Evolutionary conservation across 2,113 vertebrate genomes (phyloP).

Genomic region (Dinomys branickii): DNA sequence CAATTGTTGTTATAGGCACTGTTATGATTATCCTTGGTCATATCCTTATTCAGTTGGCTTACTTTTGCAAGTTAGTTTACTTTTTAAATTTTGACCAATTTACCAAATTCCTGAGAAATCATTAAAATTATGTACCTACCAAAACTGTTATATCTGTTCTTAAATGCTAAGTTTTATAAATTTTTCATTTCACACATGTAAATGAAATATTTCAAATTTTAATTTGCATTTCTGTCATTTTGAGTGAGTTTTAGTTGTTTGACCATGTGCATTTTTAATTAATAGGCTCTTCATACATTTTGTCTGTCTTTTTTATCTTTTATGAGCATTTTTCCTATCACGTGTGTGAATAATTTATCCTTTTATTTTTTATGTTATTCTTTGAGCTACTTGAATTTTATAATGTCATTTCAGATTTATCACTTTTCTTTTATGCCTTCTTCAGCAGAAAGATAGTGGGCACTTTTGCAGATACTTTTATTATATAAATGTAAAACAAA

Average conservation of each 20-base stretch:
- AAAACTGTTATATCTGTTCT: neutral
- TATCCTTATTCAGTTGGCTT: neutral
- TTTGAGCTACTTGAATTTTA: neutral
- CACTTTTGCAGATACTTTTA: neutral
- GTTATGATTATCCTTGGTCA: neutral
- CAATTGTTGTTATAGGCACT: neutral
- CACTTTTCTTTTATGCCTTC: neutral
- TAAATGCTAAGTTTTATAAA: neutral
- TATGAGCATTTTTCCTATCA: neutral
- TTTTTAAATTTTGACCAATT: conserved; percentile 4
- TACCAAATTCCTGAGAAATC: neutral
- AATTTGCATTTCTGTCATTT: neutral
- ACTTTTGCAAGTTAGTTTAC: neutral
- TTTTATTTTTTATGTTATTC: neutral
- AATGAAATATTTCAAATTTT: neutral
- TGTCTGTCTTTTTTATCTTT: neutral
- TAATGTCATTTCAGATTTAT: neutral
- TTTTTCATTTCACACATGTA: neutral
- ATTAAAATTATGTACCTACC: neutral
- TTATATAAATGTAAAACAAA: conserved; percentile 3
- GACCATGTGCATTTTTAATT: neutral
- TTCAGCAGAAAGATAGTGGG: neutral
- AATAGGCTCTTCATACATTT: neutral
- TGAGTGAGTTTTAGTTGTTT: neutral
- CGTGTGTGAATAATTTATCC: neutral